Base-by-base conservation (phyloP, 2,113 vertebrate species). In the Gymnarchus niloticus region DNA sequence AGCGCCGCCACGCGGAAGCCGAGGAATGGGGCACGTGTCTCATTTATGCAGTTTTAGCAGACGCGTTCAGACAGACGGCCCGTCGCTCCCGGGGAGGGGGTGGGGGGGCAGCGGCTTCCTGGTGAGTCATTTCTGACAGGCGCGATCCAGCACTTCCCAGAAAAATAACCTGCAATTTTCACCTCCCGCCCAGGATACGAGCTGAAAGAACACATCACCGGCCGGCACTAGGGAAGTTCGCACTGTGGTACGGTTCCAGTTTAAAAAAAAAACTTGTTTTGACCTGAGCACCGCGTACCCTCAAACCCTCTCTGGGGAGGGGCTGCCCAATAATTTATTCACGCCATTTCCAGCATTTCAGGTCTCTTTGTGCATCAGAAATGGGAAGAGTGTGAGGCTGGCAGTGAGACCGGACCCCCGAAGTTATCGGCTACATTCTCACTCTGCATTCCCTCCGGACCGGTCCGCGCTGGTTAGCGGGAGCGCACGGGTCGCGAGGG, bases 111-210 rank as follows among this genome's bases (percentile, higher is more conserved):
- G 48, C 57, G 3, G 23, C 57, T 5, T 28, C 41, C 83, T n/a
- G 83, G 33, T 65, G 83, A 84, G 41, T 49, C 41, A 84, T 84
- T 56, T 57, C 81, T 83, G 81, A 61, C 56, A 65, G 83, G 33
- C 83, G 17, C 56, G 19, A 84, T 48, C 83, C 56, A 61, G 41
- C 56, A 61, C 56, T 84, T 83, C 81, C 81, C 52, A 44, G 81
- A 56, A 83, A 83, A 83, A 83, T 83, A 83, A 83, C 81, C 54
- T 83, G 52, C 54, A 83, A 57, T 83, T 57, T 57, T 51, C 54
- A 83, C 33, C 37, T 57, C 52, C 81, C 54, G 52, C 54, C 81
- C 54, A 83, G 54, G 52, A 81, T 81, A 81, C 80, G 33, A 28
- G 54, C 52, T 56, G 81, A 83, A 41, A 83, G 54, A 83, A 57